Conservation (phyloP, 2,113 vertebrate genomes). For the Corythornis madagascariensis region DNA sequence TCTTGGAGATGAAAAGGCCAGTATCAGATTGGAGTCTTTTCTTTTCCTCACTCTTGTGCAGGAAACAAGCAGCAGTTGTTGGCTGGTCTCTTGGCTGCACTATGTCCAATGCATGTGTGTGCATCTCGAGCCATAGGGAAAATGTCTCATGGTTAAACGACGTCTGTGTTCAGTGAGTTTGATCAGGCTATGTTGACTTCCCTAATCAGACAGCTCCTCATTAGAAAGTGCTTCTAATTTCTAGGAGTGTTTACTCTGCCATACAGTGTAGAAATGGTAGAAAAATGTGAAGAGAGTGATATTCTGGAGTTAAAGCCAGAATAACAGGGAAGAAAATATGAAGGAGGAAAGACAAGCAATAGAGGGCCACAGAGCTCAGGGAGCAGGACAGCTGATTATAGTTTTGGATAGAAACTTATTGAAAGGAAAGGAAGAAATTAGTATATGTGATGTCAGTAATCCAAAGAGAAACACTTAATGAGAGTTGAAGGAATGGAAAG, state of each 20-base stretch:
- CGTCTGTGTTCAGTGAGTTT: background rate
- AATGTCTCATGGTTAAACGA: background rate
- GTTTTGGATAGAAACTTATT: background rate
- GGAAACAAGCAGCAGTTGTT: rapidly evolving
- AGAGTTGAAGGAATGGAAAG: background rate
- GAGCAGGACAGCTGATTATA: background rate
- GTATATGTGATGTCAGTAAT: background rate
- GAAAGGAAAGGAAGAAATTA: conserved; percentile 7
- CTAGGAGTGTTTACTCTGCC: background rate
- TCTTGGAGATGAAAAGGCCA: background rate
- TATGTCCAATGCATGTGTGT: rapidly evolving
- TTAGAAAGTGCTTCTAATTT: background rate
- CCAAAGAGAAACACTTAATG: background rate
- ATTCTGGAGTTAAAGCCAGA: background rate
- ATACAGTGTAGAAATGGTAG: background rate
- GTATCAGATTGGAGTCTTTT: background rate
- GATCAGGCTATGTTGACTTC: background rate
- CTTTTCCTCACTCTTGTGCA: background rate
- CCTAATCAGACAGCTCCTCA: background rate
- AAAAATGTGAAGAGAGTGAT: background rate
- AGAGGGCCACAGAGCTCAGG: background rate
- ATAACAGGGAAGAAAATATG: background rate
- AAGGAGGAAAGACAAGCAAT: background rate
- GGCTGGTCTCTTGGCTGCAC: background rate
- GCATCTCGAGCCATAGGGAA: background rate